Percentiles rank a stretch among this genome's conserved stretches.
Evolutionary conservation across 2,797 vertebrate species (phyloP).

Genomic region (Alectoris magna): DNA sequence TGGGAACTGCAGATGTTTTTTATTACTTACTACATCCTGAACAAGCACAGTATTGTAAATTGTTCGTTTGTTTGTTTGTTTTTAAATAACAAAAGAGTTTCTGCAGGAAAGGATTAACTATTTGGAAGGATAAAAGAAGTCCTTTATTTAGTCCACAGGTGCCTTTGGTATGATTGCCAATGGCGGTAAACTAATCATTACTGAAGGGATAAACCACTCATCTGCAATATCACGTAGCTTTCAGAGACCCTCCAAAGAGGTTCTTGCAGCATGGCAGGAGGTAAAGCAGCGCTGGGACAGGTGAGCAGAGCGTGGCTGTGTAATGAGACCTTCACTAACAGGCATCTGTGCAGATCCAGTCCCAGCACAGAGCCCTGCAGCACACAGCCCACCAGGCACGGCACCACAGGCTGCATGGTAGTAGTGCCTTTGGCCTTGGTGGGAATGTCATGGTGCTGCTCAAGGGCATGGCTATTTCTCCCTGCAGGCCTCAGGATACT

Average conservation of each 20-base stretch:
- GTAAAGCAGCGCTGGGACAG: constrained; percentile 3
- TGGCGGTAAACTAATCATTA: constrained; percentile 5
- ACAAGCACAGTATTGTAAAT: constrained; percentile 18
- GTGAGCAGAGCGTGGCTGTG: background rate
- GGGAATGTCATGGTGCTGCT: background rate
- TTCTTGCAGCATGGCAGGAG: background rate
- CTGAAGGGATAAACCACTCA: constrained; percentile 15
- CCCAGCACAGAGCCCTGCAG: background rate
- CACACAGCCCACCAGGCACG: accelerated
- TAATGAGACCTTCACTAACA: background rate
- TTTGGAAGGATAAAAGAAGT: background rate
- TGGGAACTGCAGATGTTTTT: constrained; percentile 29
- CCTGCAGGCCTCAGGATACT: background rate
- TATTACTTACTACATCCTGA: background rate
- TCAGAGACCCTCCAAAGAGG: constrained; percentile 20
- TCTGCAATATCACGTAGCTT: constrained; percentile 23
- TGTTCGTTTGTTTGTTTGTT: background rate
- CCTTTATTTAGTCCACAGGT: background rate
- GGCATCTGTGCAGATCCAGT: no score
- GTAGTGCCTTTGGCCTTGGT: background rate
- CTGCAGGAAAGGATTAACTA: constrained; percentile 1
- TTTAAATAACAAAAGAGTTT: background rate
- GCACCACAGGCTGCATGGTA: background rate
- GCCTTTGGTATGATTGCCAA: constrained; percentile 6
- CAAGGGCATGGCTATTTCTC: background rate